Percentiles rank a stretch among this genome's conserved stretches.
Evolutionary conservation across 2,113 vertebrate genomes (phyloP).

Genomic region (Gulo gulo): DNA sequence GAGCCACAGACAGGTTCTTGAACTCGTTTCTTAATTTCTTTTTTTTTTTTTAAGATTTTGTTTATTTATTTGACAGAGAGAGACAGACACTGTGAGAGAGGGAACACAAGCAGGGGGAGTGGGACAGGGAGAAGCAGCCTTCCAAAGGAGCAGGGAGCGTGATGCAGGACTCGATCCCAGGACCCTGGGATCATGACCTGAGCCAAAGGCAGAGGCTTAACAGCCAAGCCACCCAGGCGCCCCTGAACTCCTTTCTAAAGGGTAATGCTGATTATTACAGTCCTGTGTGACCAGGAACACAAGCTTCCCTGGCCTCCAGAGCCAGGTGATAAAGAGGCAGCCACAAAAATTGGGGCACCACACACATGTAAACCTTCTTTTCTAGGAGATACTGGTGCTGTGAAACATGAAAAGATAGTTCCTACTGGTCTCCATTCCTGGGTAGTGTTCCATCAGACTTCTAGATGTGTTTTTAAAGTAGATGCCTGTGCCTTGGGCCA

Average conservation of each 20-base stretch:
- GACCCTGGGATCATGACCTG: too few species aligned
- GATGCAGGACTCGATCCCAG: too few species aligned
- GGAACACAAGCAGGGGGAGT: too few species aligned
- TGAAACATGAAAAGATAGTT: background rate
- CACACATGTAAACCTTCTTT: background rate
- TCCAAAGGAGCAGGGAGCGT: too few species aligned
- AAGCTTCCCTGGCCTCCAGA: background rate
- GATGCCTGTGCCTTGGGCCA: background rate
- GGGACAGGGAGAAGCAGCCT: too few species aligned
- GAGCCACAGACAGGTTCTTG: background rate
- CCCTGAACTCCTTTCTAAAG: background rate
- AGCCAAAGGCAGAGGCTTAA: too few species aligned
- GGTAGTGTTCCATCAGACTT: background rate
- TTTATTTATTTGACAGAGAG: too few species aligned
- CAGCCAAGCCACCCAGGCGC: too few species aligned
- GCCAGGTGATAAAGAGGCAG: background rate
- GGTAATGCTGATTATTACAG: background rate
- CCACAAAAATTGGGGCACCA: background rate
- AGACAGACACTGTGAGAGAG: too few species aligned
- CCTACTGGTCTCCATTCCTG: background rate
- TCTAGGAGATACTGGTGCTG: background rate
- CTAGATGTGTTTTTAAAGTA: background rate
- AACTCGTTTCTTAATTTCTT: background rate
- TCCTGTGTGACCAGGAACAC: background rate
- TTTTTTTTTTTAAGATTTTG: too few species aligned